Evolutionary conservation across 2,797 vertebrate genomes (phyloP).

Genomic region (Ctenopoma multispine): DNA sequence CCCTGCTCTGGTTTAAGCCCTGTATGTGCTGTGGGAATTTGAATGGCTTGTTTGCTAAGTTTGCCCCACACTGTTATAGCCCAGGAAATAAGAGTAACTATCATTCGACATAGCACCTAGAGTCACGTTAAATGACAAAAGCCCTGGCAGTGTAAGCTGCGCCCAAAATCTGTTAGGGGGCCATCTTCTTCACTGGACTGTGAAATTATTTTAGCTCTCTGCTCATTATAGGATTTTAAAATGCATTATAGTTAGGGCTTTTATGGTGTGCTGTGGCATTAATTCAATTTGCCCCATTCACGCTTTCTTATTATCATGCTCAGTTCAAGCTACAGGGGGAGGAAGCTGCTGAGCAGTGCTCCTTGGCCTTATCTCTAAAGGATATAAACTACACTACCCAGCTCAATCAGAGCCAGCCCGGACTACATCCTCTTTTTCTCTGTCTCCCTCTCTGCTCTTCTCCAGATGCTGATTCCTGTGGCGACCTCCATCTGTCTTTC

Average conservation of each 20-base stretch:
- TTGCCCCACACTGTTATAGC: constrained; percentile 37
- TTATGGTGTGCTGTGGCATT: constrained; percentile 82
- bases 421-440: constrained; percentile 58
- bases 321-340: constrained; percentile 76
- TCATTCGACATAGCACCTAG: constrained; percentile 67
- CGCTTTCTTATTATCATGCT: constrained; percentile 78
- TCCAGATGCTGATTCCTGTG: constrained; percentile 65
- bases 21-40: constrained; percentile 40
- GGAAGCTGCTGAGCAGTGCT: constrained; percentile 78
- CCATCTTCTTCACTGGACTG: constrained; percentile 81
- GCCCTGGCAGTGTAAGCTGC: constrained; percentile 67
- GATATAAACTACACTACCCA: constrained; percentile 81
- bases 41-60: constrained; percentile 45
- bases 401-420: constrained; percentile 74
- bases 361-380: constrained; percentile 80
- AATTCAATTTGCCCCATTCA: constrained; percentile 86
- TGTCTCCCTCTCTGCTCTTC: constrained; percentile 46
- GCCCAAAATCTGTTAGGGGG: constrained; percentile 77
- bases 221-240: constrained; percentile 85
- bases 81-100: constrained; percentile 70
- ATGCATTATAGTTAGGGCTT: constrained; percentile 84
- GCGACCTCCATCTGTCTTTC: constrained; percentile 73
- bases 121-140: constrained; percentile 79
- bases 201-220: constrained; percentile 85
- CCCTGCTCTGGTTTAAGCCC: constrained; percentile 39